A percentile compares a stretch with the other conserved stretches of the same genome.
These are phyloP conservation scores for Neopelma chrysocephalum DNA, from an alignment of 2,797 vertebrate genomes.

Conservation along the genomic window DNA sequence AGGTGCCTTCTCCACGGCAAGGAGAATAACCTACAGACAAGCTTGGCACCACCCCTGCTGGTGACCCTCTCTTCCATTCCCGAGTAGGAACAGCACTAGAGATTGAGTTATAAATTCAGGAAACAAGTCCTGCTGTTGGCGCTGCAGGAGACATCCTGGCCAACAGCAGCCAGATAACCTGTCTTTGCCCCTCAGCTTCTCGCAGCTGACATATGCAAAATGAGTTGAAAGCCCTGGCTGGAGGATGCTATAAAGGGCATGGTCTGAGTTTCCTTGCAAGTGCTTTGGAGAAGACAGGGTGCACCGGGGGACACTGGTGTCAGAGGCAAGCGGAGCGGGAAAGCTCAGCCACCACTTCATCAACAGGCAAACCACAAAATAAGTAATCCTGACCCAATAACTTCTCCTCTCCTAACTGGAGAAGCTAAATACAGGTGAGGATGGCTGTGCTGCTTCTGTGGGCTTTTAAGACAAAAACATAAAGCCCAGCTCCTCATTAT, in stretches of 20 bases:
- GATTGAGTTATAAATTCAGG: background rate
- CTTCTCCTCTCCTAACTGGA: background rate
- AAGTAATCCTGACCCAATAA: background rate
- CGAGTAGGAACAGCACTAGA: background rate
- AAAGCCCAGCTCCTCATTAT: fast-evolving
- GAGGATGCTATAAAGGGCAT: background rate
- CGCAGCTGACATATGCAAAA: background rate
- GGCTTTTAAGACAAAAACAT: background rate
- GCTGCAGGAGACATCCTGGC: background rate
- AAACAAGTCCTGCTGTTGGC: background rate
- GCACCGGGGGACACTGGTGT: background rate
- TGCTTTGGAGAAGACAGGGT: background rate
- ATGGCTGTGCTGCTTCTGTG: background rate
- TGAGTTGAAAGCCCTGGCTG: background rate
- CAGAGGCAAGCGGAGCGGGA: background rate
- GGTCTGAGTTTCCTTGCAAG: background rate
- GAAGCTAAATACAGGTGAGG: background rate
- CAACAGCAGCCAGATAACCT: background rate
- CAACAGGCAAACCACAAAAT: background rate
- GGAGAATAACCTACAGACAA: background rate
- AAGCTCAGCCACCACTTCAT: background rate
- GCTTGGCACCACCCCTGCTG: background rate
- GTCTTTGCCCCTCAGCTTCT: background rate
- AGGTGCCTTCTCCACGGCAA: background rate
- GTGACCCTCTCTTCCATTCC: background rate